Evolutionary conservation across 2,113 vertebrate genomes (phyloP).

Genomic region (Notechis scutatus): DNA sequence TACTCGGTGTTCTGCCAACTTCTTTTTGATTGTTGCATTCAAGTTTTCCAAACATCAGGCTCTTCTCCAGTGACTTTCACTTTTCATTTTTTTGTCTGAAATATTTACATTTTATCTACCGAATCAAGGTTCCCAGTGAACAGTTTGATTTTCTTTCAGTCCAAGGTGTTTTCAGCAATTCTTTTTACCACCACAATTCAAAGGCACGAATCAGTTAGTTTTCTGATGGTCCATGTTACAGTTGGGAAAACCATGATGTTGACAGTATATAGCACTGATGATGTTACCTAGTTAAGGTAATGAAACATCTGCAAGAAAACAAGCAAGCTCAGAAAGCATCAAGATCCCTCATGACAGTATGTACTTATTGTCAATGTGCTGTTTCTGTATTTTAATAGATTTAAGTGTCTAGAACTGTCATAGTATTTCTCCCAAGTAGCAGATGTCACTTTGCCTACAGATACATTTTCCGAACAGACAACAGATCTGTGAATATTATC

Average conservation of each 20-base stretch:
- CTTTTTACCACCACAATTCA: not conserved
- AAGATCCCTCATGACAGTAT: not conserved
- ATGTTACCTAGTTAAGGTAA: too few relatives aligned
- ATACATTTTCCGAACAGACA: not conserved
- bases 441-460: not conserved
- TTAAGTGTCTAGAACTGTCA: not conserved
- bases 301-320: too few relatives aligned
- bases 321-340: too few relatives aligned
- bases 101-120: not conserved
- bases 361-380: not conserved
- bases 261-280: not conserved
- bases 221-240: not conserved
- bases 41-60: not conserved
- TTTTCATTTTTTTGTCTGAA: not conserved
- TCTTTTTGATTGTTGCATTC: not conserved
- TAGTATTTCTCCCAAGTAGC: not conserved
- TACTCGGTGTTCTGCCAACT: not conserved
- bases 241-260: not conserved
- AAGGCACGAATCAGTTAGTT: not conserved
- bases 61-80: not conserved
- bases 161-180: not conserved
- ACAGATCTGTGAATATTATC: not conserved
- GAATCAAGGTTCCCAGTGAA: not conserved
- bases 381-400: not conserved
- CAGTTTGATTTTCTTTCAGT: not conserved